Evolutionary conservation across 2,113 vertebrate species (phyloP), one percentile per base, ranked within the genome.

Genomic region (Circaetus gallicus): DNA sequence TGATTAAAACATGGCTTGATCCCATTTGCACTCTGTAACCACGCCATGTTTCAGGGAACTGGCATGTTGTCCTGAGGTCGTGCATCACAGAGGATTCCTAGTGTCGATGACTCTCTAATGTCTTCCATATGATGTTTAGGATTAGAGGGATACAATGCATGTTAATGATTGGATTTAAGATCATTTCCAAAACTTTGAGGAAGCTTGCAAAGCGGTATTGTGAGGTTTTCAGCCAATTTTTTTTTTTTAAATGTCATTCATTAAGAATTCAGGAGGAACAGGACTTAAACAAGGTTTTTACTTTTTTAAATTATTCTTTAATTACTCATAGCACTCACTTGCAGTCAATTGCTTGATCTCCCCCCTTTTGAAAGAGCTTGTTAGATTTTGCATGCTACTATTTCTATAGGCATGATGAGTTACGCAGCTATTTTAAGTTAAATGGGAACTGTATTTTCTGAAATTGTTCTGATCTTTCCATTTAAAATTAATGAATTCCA

Each of bases 61-160:
- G 84, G 70, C 66, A 55, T 82, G 58, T 92, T 93, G 95, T 95
- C 88, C 84, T 95, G 81, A 93, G 93, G 77, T 96, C 89, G 36
- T 80, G 93, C 86, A 95, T 58, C 73, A 66, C 66, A 66, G 91
- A 82, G 38, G 59, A 90, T 28, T 40, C 45, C 88, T 38, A 19
- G 82, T 67, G 79, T 95, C 88, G 90, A 45, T 83, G 79, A 43
- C 49, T 76, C 31, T 66, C 36, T 96, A 91, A 96, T 86, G 26
- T 22, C 84, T 97, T 96, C 96, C 93, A 94, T 90, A 91, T 81
- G 96, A 90, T 91, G 70, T 80, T 93, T 95, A 73, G 94, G 78
- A 86, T 97, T 95, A 90, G 70, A 86, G 66, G 78, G 77, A 50
- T 91, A 59, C 43, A 50, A 20, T 95, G 70, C 38, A 59, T 83